phyloP scores from a whole-genome alignment of 2,888 invertebrate species.

The Atherix ibis region DNA sequence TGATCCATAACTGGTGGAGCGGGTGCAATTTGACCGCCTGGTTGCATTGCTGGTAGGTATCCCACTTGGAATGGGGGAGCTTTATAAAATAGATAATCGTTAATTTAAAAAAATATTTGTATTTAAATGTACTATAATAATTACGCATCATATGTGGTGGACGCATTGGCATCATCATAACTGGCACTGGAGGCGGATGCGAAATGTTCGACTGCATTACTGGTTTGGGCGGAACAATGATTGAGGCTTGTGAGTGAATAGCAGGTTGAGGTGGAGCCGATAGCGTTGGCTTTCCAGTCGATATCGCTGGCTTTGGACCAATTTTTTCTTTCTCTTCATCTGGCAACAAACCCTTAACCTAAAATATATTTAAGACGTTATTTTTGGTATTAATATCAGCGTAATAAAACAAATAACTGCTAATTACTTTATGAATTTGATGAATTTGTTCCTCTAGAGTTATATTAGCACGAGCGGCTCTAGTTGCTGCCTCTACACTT shows the following conservation, averaged over 20 bases:
- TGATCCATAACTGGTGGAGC: conserved; percentile 40
- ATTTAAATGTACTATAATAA: too few species aligned
- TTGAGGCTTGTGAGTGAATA: conserved; percentile 9
- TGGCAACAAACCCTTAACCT: conserved; percentile 73
- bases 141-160: conserved; percentile 33
- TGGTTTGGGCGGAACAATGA: conserved; percentile 11
- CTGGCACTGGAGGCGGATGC: conserved; percentile 23
- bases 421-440: conserved; percentile 73
- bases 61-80: conserved; percentile 34
- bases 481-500: conserved; percentile 87
- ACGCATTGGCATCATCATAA: conserved; percentile 33
- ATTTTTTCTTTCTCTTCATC: conserved; percentile 96
- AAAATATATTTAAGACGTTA: neutral
- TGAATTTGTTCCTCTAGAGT: conserved; percentile 94
- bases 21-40: conserved; percentile 21
- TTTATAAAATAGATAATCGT: conserved; percentile 10
- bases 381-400: neutral
- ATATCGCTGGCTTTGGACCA: conserved; percentile 66
- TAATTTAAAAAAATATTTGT: neutral
- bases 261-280: conserved; percentile 17
- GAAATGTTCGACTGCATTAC: conserved; percentile 15
- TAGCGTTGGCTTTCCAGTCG: conserved; percentile 26
- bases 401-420: conserved; percentile 3
- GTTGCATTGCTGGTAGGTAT: conserved; percentile 30
- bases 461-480: conserved; percentile 88